A percentile compares a stretch with the other conserved stretches of the same genome.
phyloP scores from a whole-genome alignment of 30 jellyfish, hydroid and myxozoan species.

The Rhopilema esculentum region DNA sequence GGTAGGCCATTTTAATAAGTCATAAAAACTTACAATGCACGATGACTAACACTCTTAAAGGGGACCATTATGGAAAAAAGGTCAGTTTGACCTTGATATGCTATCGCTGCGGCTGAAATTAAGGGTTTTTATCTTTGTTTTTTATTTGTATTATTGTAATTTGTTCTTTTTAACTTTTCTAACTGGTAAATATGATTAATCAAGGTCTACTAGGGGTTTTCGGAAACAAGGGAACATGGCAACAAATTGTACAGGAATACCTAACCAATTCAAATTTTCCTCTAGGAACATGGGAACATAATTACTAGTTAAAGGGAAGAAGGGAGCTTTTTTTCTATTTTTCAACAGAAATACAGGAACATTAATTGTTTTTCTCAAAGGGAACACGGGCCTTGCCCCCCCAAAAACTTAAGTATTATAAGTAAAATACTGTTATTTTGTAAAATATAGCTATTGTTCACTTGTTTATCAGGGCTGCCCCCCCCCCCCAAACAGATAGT shows the following conservation, averaged over 20 bases:
- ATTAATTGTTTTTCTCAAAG: not conserved
- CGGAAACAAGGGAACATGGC: not conserved
- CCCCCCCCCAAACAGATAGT: not conserved
- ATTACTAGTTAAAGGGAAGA: not conserved
- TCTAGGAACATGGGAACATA: not conserved
- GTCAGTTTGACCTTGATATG: constrained; percentile 29
- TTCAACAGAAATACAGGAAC: not conserved
- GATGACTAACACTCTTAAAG: constrained; percentile 1
- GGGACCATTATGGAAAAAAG: constrained; percentile 61
- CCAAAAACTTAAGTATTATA: not conserved
- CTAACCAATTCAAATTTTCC: not conserved
- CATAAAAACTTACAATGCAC: no score
- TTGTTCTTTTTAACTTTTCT: not conserved
- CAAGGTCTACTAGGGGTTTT: constrained; percentile 7
- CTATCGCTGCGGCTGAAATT: constrained; percentile 47
- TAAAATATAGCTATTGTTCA: not conserved
- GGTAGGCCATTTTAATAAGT: no score
- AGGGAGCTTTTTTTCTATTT: not conserved
- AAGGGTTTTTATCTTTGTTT: constrained; percentile 2
- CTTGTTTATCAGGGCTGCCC: not conserved
- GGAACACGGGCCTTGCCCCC: not conserved
- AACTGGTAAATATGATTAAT: not conserved
- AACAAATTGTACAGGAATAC: not conserved
- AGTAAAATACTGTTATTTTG: not conserved
- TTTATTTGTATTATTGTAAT: not conserved